phyloP scores from a whole-genome alignment of 2,113 vertebrate species.

The Cranoglanis bouderius region DNA sequence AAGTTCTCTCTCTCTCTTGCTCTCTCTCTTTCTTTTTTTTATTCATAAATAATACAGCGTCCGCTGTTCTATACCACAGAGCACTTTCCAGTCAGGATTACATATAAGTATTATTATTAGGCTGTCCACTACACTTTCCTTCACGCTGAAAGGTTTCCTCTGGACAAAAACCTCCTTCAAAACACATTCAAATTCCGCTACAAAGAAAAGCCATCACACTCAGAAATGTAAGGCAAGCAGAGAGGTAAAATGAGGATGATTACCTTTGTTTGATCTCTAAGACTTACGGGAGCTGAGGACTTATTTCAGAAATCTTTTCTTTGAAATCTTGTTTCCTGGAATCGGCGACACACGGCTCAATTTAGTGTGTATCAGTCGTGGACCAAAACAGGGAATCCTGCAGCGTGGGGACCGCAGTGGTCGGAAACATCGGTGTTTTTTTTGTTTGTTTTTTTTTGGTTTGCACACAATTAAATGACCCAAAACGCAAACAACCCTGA shows the following conservation, averaged over 20 bases:
- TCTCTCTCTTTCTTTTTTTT: background rate
- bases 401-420: no score
- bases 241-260: background rate
- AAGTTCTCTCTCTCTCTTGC: background rate
- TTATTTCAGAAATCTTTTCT: background rate
- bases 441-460: no score
- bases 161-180: background rate
- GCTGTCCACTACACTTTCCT: background rate
- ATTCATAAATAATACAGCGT: background rate
- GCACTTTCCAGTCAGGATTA: background rate
- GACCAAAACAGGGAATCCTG: background rate
- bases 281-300: background rate
- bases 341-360: background rate
- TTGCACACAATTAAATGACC: no score
- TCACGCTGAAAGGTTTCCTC: background rate
- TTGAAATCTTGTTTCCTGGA: background rate
- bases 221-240: background rate
- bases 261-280: no score
- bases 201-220: background rate
- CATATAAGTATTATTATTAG: conserved; percentile 14
- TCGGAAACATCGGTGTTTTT: no score
- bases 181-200: background rate
- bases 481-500: no score
- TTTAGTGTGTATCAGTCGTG: background rate
- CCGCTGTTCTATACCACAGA: background rate